Evolutionary conservation across 2,113 vertebrate genomes (phyloP), one percentile per base, ranked within the genome.

Genomic region (Benitochromis conjunctus): DNA sequence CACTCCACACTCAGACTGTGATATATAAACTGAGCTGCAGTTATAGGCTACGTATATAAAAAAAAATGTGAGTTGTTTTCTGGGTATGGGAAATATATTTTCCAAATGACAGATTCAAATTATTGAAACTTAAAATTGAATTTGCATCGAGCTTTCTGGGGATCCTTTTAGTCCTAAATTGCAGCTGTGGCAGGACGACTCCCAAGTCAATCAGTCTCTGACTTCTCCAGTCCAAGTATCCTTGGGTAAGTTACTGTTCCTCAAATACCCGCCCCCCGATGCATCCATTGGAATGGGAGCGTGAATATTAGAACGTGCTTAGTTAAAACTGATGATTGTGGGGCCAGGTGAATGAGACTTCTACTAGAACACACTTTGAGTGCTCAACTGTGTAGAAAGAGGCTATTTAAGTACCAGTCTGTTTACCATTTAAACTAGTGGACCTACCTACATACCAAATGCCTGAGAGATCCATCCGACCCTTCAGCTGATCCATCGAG

Each of bases 381-480:
- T 41, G 34, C 36, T 66, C 62, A 66, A 66, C 19, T 66, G 34
- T 21, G 62, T 0, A 21, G 62, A 21, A 66, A 41, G 36, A 21
- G 62, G 36, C 19, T 66, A 66, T 66, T 41, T 66, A 66, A 66
- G 11, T 66, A 66, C 62, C 36, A 66, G 60, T 64, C 60, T 5
- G 19, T 64, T 64, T 64, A 64, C 60, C 34, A 64, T 38, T 38
- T 31, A 31, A 31, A 31, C 29, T 31, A 31, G 34, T 38, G 34
- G 19, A 64, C 0, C n/a, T 64, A 38, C 60, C 60, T n/a, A 38
- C 34, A 38, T 5, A 38, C 60, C 38, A 38, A 64, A 64, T 36
- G n/a, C 60, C 60, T 36, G 60, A 62, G 16, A 62, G 58, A 62
- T 62, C 58, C 58, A 62, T 36, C 60, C 6, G n/a, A 18, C 6